phyloP scores from a whole-genome alignment of 92 coral and sea anemone species.

The Heliopora coerulea region DNA sequence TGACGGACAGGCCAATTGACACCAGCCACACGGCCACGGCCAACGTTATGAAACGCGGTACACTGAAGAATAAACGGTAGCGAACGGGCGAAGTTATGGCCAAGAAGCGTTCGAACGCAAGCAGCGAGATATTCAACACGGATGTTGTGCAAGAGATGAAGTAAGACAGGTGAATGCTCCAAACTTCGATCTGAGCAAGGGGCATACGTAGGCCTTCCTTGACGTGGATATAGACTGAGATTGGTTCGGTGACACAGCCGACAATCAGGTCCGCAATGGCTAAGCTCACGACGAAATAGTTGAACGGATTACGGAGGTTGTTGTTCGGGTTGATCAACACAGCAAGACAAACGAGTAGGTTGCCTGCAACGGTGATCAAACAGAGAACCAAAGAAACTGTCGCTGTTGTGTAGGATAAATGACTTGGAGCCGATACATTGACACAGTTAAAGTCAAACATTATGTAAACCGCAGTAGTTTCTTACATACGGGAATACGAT shows the following conservation, averaged over 20 bases:
- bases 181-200: background rate
- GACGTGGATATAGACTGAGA: conserved; percentile 58
- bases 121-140: conserved; percentile 50
- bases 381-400: background rate
- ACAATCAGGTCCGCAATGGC: conserved; percentile 64
- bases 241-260: conserved; percentile 59
- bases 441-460: too few species aligned
- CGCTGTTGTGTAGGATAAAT: background rate
- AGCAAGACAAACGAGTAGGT: conserved; percentile 58
- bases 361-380: conserved; percentile 33
- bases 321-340: conserved; percentile 53
- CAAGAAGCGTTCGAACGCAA: conserved; percentile 61
- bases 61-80: conserved; percentile 44
- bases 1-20: conserved; percentile 2
- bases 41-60: background rate
- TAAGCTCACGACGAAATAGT: conserved; percentile 53
- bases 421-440: background rate
- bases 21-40: conserved; percentile 7
- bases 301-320: conserved; percentile 60
- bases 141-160: conserved; percentile 65
- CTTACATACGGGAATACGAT: too few species aligned
- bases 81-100: conserved; percentile 58
- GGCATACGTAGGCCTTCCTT: conserved; percentile 45
- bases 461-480: too few species aligned
- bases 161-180: conserved; percentile 50